Evolutionary conservation across 2,797 vertebrate genomes (phyloP), one percentile per base, ranked within the genome.

Genomic region (Orestias chungarensis): DNA sequence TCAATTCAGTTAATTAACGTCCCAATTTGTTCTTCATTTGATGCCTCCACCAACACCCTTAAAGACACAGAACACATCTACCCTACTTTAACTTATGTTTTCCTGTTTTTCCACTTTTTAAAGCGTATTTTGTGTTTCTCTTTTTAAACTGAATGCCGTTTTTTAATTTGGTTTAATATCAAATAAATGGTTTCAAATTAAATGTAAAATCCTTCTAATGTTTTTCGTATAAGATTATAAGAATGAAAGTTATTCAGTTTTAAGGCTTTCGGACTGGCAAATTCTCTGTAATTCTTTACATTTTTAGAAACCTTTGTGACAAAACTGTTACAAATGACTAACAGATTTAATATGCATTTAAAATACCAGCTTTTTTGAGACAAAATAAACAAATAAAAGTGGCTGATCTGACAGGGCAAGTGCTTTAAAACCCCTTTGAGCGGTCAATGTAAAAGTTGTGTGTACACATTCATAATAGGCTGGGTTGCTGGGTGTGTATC

Each of bases 401-500:
- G n/a, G n/a, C n/a, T n/a, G n/a, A n/a, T n/a, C 12, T 40, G 59
- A 38, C 25, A 0, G 33, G n/a, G 20, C 55, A 23, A 61, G 57
- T 61, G 6, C 27, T 50, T 46, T 44, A 69, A 54, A 68, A 70
- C 49, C 70, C 50, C 15, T 12, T 46, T 64, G 31, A 2, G 35
- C 1, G 43, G 66, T 54, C 40, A 59, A 8, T 47, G 23, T 49
- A 50, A 8, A 38, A 31, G 68, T 64, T 75, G 62, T 40, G 46
- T 25, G 64, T 12, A 18, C 3, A 11, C 59, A 44, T 27, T 73
- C 69, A 42, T 70, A 76, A 71, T 55, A 15, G 25, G 29, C 65
- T 44, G 59, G 44, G 62, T 15, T 23, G 15, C n/a, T 74, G 73
- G 44, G 65, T 64, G 73, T 79, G 83, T 80, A 66, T 43, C 69